Conservation (phyloP, 2,888 invertebrate genomes). For the Invenusta paracnida region DNA sequence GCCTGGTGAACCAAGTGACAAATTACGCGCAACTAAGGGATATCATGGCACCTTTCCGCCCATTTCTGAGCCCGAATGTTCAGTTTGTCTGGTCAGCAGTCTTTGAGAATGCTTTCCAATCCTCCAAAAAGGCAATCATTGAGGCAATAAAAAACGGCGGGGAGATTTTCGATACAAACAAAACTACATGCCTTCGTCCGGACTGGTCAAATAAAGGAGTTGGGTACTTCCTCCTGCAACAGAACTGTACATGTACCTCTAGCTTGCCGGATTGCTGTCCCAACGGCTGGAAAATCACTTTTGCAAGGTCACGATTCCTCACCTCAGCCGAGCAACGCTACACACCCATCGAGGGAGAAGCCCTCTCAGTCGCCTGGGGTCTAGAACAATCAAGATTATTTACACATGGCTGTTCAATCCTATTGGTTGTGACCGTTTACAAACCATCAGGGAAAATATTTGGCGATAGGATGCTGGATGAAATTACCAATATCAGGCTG, state of each 20-base stretch:
- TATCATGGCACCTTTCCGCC: neutral
- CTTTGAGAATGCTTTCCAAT: neutral
- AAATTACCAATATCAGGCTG: neutral
- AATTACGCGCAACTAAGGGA: neutral
- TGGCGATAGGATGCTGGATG: neutral
- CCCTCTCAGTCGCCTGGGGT: neutral
- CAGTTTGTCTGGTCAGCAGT: neutral
- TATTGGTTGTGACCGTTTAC: neutral
- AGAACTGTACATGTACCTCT: neutral
- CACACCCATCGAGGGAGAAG: neutral
- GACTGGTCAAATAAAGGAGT: neutral
- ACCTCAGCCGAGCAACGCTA: neutral
- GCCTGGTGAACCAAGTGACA: neutral
- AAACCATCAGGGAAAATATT: neutral
- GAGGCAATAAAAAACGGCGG: neutral
- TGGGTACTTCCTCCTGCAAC: neutral
- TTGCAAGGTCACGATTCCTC: neutral
- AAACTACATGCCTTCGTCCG: neutral
- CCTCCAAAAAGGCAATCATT: neutral
- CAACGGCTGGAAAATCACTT: neutral
- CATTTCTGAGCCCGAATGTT: neutral
- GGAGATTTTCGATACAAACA: neutral
- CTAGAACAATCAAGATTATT: neutral
- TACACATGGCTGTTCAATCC: neutral
- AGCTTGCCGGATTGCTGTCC: neutral